Evolutionary conservation across 1,140 invertebrate species (phyloP), one percentile per base, ranked within the genome.

Genomic region (Platorchestia sp.): DNA sequence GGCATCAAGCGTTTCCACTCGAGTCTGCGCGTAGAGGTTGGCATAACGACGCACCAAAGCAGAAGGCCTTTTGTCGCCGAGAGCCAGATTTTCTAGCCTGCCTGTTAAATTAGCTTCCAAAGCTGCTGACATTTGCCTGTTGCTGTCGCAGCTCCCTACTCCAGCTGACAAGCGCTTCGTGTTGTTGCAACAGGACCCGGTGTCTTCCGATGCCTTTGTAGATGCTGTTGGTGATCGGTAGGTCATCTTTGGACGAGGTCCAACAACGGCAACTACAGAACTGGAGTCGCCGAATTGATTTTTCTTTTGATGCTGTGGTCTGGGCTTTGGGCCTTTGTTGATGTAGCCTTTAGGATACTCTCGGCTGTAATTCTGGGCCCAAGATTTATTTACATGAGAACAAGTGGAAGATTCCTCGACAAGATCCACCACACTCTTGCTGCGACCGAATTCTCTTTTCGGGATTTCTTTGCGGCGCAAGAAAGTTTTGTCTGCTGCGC

Each of bases 1-100:
- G 22, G 98, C 98, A 96, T 99, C 98, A 96, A 99, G 97, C 3
- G 98, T 98, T 96, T 99, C 98, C 40, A 98, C 98, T 95, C 99
- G 97, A n/a, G 98, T 98, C 96, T 98, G 98, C 87, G 98, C 98
- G 97, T 99, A 99, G 93, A 99, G 97, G 96, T 98, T 98, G 22
- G 98, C 98, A 97, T 99, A 99, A 96, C 98, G 98, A 75, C 98
- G 98, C 86, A 99, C 98, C 95, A 99, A 97, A 59, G 97, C 96
- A 19, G 96, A 95, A 0, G 96, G 95, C 87, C 97, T 96, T 86
- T 97, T 97, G 95, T 95, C 95, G 40, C 95, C 96, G 0, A 95
- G 59, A 89, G 86, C 95, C 36, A 96, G 45, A 47, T 96, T 96
- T 75, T 96, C 96, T 45, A 96, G 86, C 27, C 97, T 96, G 45